phyloP scores from a whole-genome alignment of 2,113 vertebrate species.

The Hemiprocne comata region DNA sequence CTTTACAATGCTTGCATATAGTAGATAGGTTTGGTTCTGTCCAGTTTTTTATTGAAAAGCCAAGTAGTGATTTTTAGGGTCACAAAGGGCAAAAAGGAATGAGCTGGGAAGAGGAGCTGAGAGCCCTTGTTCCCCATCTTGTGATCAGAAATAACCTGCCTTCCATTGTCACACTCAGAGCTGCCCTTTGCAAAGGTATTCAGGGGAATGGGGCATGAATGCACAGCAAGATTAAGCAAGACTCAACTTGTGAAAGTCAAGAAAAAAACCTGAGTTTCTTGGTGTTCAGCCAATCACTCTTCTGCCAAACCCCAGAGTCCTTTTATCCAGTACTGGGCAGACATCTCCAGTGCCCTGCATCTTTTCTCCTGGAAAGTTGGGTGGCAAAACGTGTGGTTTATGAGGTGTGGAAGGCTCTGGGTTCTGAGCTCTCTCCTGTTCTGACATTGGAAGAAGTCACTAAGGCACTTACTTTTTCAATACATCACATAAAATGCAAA shows the following conservation, averaged over 20 bases:
- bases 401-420: background rate
- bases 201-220: fast-evolving
- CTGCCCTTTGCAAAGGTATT: background rate
- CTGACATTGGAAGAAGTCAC: constrained; percentile 30
- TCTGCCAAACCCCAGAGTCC: too few relatives aligned
- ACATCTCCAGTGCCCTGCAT: background rate
- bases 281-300: too few relatives aligned
- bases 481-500: constrained; percentile 53
- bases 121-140: background rate
- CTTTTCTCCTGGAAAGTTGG: background rate
- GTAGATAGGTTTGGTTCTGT: background rate
- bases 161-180: background rate
- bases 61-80: background rate
- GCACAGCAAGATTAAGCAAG: background rate
- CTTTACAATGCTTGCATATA: too few relatives aligned
- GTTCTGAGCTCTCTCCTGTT: background rate
- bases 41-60: background rate
- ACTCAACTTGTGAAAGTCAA: background rate
- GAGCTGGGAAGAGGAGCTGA: background rate
- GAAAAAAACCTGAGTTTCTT: background rate
- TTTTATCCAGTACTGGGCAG: background rate
- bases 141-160: background rate
- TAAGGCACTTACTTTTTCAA: constrained; percentile 19
- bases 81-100: background rate
- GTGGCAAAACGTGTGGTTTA: fast-evolving